phyloP scores from a whole-genome alignment of 2,888 invertebrate genomes.

The Danaus chrysippus region DNA sequence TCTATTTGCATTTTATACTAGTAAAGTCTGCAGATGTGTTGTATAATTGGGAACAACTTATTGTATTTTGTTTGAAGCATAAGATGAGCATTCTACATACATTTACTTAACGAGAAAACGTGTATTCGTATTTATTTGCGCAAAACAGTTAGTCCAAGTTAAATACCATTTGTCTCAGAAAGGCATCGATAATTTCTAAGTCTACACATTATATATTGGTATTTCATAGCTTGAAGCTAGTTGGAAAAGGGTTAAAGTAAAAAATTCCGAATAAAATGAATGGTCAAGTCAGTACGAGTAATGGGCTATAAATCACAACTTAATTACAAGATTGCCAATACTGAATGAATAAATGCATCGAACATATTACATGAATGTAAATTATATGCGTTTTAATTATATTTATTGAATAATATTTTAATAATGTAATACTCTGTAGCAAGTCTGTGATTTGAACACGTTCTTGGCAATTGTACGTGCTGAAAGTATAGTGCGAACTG shows the following conservation, averaged over 20 bases:
- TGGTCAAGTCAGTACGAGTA: not conserved
- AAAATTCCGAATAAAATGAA: no score
- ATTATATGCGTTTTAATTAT: constrained; percentile 15
- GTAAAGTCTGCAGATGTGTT: constrained; percentile 5
- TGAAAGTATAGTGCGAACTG: constrained; percentile 45
- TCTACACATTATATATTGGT: no score
- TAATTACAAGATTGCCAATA: not conserved
- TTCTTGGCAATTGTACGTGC: constrained; percentile 59
- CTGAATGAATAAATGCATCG: not conserved
- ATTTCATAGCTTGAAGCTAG: no score
- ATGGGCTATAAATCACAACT: not conserved
- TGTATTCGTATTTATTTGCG: no score
- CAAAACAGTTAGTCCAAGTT: no score
- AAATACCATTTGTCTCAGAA: no score
- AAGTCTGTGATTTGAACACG: constrained; percentile 52
- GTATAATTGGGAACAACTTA: no score
- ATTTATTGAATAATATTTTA: constrained; percentile 14
- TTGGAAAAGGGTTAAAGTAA: no score
- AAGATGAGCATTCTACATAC: no score
- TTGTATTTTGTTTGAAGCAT: no score
- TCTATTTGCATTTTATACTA: not conserved
- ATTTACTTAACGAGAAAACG: no score
- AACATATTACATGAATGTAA: not conserved
- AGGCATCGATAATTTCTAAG: no score
- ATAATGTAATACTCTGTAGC: constrained; percentile 45